Base-by-base conservation (phyloP, 1,140 invertebrate genomes). In the Penaeus vannamei region DNA sequence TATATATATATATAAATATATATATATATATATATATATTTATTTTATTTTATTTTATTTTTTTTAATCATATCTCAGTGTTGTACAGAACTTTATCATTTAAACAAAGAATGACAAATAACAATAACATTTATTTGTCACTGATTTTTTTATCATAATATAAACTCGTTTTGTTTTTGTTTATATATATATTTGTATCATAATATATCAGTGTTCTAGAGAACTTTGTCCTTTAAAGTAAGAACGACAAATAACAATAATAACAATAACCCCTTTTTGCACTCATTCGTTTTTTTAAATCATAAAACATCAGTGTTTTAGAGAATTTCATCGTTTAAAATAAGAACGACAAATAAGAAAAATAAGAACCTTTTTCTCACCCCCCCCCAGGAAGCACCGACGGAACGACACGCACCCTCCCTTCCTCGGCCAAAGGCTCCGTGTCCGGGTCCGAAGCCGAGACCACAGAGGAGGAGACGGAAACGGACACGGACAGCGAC, bases 401-500 rank as follows among this genome's bases (percentile, higher is more conserved):
- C 29, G 90, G 86, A 3, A 90, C 83, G 72, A 85, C 77, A 0
- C 36, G 80, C 7, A 84, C 90, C 10, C 69, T 87, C 26, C 86
- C 89, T 20, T 90, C 90, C 23, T 77, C 91, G 5, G 76, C 90
- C 59, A 86, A 90, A 42, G 36, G 59, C 26, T 85, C 87, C 20
- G 69, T 90, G 32, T 90, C 84, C 20, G 84, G 76, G n/a, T 84
- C 90, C 32, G 86, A 89, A 62, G 60, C 83, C 53, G 90, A 87
- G 76, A 90, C 87, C 60, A 90, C 87, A 23, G 91, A 91, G 66
- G 91, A 91, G 22, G 91, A 91, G 42, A 85, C 85, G 17, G 89
- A 90, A 32, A 88, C 91, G 59, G 91, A 91, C 83, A 91, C 91
- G 3, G 91, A 91, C 89, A 86, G 76, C 26, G 91, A 91, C 5